A percentile compares a stretch with the other conserved stretches of the same genome.
phyloP scores from a whole-genome alignment of 2,113 vertebrate species.

The Chelonoidis abingdonii region DNA sequence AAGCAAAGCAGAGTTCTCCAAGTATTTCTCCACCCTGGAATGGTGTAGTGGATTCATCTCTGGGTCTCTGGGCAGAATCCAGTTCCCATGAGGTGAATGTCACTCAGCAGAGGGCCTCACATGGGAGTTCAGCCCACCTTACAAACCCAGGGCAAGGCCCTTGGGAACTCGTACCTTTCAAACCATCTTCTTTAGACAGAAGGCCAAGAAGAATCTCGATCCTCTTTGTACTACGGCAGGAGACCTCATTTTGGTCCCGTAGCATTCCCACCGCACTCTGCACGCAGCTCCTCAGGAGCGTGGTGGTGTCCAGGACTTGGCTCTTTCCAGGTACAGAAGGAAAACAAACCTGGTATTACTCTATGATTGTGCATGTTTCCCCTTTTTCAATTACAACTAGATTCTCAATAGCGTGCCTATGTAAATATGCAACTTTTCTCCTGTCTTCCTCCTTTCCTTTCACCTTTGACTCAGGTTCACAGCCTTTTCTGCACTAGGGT shows the following conservation, averaged over 20 bases:
- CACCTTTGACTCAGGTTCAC: not conserved
- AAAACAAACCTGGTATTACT: not conserved
- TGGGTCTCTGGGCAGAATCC: not conserved
- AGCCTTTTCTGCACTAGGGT: not conserved
- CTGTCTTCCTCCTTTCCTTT: not conserved
- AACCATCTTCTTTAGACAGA: slow-evolving; percentile 72
- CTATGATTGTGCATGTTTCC: not conserved
- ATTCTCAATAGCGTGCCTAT: not conserved
- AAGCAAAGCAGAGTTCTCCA: not conserved
- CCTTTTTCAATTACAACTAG: accelerated
- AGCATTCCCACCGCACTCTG: slow-evolving; percentile 93
- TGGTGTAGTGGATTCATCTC: not conserved
- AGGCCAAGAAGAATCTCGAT: slow-evolving; percentile 89
- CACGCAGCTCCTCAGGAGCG: slow-evolving; percentile 89
- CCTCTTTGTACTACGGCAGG: slow-evolving; percentile 82
- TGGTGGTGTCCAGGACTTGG: slow-evolving; percentile 86
- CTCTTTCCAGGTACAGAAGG: not conserved
- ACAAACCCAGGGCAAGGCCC: not conserved
- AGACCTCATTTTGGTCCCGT: slow-evolving; percentile 78
- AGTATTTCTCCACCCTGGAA: not conserved
- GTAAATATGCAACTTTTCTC: not conserved
- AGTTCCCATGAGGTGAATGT: not conserved
- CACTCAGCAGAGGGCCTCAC: not conserved
- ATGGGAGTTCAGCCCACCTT: not conserved
- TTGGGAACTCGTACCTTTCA: slow-evolving; percentile 74